Evolutionary conservation across 2,888 invertebrate genomes (phyloP).

Genomic region (Loripinus fragilis): DNA sequence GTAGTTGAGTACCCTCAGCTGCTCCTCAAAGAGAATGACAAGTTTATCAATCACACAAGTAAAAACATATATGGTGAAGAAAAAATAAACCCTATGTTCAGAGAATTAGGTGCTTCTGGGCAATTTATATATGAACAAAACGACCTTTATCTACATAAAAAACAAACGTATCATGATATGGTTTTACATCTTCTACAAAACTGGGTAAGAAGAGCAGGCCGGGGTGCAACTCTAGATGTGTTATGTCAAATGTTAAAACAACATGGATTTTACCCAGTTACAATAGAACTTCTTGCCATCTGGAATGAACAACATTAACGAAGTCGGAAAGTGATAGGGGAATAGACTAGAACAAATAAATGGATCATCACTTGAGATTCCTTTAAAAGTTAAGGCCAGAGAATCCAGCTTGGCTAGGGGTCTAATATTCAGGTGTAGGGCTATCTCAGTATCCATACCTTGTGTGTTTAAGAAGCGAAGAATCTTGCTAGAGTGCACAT

Average conservation of each 20-base stretch:
- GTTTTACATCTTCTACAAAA: neutral
- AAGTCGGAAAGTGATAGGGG: too few species aligned
- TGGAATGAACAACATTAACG: neutral
- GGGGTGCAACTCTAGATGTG: neutral
- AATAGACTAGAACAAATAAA: too few species aligned
- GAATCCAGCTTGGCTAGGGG: too few species aligned
- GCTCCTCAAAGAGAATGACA: neutral
- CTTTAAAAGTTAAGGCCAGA: too few species aligned
- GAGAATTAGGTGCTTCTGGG: neutral
- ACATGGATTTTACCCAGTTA: neutral
- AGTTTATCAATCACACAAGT: neutral
- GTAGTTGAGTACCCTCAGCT: neutral
- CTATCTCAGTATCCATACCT: too few species aligned
- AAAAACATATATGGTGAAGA: neutral
- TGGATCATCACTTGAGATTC: too few species aligned
- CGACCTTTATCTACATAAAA: neutral
- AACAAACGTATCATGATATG: constrained; percentile 4
- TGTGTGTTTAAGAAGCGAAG: too few species aligned
- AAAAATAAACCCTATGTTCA: constrained; percentile 7
- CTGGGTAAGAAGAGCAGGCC: neutral
- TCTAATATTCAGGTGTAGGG: too few species aligned
- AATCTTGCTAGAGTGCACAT: too few species aligned
- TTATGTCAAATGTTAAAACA: neutral
- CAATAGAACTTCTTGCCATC: neutral
- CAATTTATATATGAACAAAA: neutral